A percentile compares a stretch with the other conserved stretches of the same genome.
These are phyloP conservation scores for Vandiemenella viatica DNA, from an alignment of 2,888 invertebrate species.

Conservation along the genomic window DNA sequence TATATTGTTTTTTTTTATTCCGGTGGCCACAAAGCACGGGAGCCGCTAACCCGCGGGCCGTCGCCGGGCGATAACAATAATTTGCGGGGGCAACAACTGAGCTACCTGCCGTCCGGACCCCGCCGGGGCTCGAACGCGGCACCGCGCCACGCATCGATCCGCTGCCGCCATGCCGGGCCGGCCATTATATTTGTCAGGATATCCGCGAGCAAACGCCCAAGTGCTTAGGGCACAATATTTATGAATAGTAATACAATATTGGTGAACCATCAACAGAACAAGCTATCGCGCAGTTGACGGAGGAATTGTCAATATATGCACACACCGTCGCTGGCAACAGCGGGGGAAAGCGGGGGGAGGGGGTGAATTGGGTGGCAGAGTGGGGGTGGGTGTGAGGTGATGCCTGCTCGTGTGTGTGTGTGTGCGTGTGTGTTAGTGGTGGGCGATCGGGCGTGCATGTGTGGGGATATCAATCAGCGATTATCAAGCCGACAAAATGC, in stretches of 20 bases:
- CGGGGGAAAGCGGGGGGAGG: neutral
- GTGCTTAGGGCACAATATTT: constrained; percentile 7
- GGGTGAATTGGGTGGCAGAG: neutral
- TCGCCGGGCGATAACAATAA: too few species aligned
- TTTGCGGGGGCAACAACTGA: too few species aligned
- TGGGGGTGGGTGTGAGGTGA: neutral
- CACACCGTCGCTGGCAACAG: constrained; percentile 1
- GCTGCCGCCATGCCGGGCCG: neutral
- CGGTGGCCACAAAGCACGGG: too few species aligned
- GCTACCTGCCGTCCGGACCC: neutral
- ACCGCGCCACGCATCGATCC: neutral
- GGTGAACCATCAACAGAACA: constrained; percentile 11
- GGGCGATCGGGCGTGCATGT: constrained; percentile 10
- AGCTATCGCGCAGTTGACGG: constrained; percentile 9
- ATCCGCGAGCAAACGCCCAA: constrained; percentile 4
- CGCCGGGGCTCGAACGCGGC: constrained; percentile 1
- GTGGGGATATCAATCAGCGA: constrained; percentile 14
- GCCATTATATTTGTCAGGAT: constrained; percentile 3
- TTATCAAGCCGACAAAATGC: constrained; percentile 15
- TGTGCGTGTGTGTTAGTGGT: neutral
- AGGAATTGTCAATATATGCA: constrained; percentile 8
- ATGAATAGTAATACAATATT: constrained; percentile 13
- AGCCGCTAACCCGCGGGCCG: too few species aligned
- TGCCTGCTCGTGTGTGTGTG: neutral
- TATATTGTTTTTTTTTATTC: too few species aligned